A percentile compares a stretch with the other conserved stretches of the same genome.
These are phyloP conservation scores for Dasyornis broadbenti DNA, from an alignment of 2,113 vertebrate genomes.

Conservation along the genomic window DNA sequence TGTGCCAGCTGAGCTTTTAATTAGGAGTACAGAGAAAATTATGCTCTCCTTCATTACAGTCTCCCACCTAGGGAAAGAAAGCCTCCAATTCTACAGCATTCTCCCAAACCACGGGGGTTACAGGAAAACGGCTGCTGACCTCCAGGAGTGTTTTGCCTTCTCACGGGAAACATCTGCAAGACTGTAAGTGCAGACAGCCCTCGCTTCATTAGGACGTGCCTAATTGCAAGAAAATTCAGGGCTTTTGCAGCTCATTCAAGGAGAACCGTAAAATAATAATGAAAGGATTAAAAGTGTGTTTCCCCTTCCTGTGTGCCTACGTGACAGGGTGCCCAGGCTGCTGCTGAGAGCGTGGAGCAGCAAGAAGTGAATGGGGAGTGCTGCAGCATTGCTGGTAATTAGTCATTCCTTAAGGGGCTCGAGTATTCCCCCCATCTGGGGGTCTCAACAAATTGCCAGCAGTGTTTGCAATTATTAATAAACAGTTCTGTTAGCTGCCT, in stretches of 20 bases:
- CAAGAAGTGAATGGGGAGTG: background rate
- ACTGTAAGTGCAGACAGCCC: background rate
- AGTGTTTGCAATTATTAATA: background rate
- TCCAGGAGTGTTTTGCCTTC: background rate
- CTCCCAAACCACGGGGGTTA: background rate
- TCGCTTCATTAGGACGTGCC: background rate
- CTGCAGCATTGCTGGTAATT: background rate
- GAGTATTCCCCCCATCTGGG: background rate
- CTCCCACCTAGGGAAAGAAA: background rate
- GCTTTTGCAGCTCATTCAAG: background rate
- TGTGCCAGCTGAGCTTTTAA: conserved; percentile 32
- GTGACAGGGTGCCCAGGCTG: background rate
- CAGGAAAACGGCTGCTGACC: background rate
- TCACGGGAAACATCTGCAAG: background rate
- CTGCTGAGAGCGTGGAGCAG: background rate
- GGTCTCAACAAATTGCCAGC: background rate
- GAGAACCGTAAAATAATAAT: background rate
- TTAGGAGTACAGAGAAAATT: conserved; percentile 13
- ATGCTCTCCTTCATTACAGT: background rate
- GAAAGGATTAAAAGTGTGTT: background rate
- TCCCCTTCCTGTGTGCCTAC: background rate
- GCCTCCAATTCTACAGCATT: background rate
- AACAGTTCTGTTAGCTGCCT: background rate
- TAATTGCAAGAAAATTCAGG: background rate
- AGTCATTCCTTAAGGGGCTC: background rate